Conservation (phyloP, 2,113 vertebrate genomes). For the Myotis yumanensis region DNA sequence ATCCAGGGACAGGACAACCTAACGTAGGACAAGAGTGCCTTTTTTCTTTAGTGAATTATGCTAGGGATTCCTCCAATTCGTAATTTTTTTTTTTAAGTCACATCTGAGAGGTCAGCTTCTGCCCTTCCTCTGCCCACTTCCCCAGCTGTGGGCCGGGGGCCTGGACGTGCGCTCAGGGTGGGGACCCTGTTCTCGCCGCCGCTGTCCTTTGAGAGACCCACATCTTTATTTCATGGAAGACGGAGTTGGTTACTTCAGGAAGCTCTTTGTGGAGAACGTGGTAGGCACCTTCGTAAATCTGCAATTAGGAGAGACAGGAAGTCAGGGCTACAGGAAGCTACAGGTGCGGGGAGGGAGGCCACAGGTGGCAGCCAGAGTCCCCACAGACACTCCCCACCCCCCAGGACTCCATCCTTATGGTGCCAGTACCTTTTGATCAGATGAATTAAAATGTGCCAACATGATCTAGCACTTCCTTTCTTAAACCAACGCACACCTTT, state of each 20-base stretch:
- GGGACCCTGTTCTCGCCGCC: conserved; percentile 62
- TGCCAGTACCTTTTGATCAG: background rate
- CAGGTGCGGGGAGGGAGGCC: accelerated
- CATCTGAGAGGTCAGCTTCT: conserved; percentile 51
- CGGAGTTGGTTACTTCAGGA: conserved; percentile 89
- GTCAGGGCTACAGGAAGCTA: background rate
- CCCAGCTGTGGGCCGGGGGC: background rate
- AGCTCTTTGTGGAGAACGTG: conserved; percentile 96
- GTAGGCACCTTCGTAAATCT: conserved; percentile 94
- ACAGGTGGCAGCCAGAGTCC: background rate
- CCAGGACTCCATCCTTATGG: background rate
- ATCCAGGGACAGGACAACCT: conserved; percentile 20
- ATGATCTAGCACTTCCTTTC: background rate
- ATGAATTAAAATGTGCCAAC: background rate
- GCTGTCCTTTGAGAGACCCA: conserved; percentile 89
- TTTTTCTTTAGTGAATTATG: conserved; percentile 60
- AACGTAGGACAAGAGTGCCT: conserved; percentile 16
- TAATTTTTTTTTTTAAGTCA: conserved; percentile 35
- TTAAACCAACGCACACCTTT: background rate
- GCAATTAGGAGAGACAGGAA: conserved; percentile 53
- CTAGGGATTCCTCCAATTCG: conserved; percentile 61
- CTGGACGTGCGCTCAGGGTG: conserved; percentile 69
- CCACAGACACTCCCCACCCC: too few relatives aligned
- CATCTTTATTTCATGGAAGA: conserved; percentile 89
- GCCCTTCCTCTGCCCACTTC: conserved; percentile 64